Base-by-base conservation (phyloP, 1,140 invertebrate species). In the Antheraea pernyi region DNA sequence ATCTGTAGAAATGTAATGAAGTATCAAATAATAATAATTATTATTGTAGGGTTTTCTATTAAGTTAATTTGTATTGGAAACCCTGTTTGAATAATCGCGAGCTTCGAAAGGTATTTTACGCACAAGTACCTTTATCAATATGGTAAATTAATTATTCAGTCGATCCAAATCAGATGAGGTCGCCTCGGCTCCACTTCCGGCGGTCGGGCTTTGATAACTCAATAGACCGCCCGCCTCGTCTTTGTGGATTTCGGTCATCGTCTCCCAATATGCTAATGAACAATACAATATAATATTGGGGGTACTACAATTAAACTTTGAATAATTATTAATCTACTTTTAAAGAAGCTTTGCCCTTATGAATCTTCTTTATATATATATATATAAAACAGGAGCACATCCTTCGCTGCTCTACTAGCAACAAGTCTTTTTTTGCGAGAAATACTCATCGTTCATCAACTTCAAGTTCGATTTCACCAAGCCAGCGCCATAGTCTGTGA, bases 151-250 rank as follows among this genome's bases (percentile, higher is more conserved):
- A 53, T 53, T 53, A 53, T 53, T 16, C 46, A 53, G 46, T 53
- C 46, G 46, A n/a, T 16, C 46, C 46, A 53, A 53, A 53, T 53
- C 46, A 53, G 46, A 53, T 53, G 46, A 53, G 46, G 46, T 53
- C 46, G 46, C 10, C 16, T 13, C 46, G 46, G 0, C 13, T 53
- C 16, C 46, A 53, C 46, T 53, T 53, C 46, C 46, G 46, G 16
- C 46, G 46, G 46, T 53, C 16, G 46, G 46, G 13, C 39, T 53
- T 53, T 11, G 46, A 53, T 53, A 53, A 53, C 46, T 53, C 46
- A 53, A 53, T 53, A 53, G 10, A 16, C 46, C 46, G 46, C 46
- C 46, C 46, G 16, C 46, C 13, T 53, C 46, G 46, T 16, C 46
- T 53, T 53, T 53, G 46, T 53, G 46, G 13, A 53, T 42, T 53